Percentiles rank a stretch among this genome's conserved stretches.
Evolutionary conservation across 2,888 invertebrate species (phyloP).

Genomic region (Capitulum mitella): DNA sequence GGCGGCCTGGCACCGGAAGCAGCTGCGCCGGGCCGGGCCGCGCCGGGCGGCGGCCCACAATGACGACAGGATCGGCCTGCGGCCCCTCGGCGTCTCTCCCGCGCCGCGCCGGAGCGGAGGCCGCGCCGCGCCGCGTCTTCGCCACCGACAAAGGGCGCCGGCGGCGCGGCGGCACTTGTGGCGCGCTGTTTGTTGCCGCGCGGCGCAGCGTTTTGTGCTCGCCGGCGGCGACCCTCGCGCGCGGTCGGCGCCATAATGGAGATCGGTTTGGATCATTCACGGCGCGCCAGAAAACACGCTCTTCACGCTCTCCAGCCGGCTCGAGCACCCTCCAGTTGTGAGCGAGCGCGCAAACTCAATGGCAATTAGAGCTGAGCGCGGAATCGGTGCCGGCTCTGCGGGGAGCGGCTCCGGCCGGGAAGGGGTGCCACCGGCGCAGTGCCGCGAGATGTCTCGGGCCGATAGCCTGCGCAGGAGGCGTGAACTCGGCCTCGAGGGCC

Average conservation of each 20-base stretch:
- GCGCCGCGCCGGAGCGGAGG: background rate
- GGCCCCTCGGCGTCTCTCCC: background rate
- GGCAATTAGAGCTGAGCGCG: constrained; percentile 3
- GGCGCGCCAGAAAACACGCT: background rate
- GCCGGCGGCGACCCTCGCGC: background rate
- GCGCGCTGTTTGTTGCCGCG: constrained; percentile 1
- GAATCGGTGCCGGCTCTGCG: background rate
- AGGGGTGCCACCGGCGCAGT: background rate
- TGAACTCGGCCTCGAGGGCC: background rate
- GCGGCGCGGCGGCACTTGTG: background rate
- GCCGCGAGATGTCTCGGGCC: background rate
- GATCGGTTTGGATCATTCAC: constrained; percentile 5
- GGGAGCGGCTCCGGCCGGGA: background rate
- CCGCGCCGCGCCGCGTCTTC: background rate
- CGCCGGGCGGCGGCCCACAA: background rate
- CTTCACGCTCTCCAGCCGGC: background rate
- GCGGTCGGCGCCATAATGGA: background rate
- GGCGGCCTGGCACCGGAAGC: no score
- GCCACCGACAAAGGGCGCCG: background rate
- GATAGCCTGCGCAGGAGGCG: background rate
- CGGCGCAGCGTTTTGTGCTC: constrained; percentile 5
- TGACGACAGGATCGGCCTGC: background rate
- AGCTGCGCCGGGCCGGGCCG: background rate
- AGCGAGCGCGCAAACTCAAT: constrained; percentile 22
- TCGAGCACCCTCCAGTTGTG: background rate